Evolutionary conservation across 1,140 invertebrate genomes (phyloP).

Genomic region (Drosophila kepulauana): DNA sequence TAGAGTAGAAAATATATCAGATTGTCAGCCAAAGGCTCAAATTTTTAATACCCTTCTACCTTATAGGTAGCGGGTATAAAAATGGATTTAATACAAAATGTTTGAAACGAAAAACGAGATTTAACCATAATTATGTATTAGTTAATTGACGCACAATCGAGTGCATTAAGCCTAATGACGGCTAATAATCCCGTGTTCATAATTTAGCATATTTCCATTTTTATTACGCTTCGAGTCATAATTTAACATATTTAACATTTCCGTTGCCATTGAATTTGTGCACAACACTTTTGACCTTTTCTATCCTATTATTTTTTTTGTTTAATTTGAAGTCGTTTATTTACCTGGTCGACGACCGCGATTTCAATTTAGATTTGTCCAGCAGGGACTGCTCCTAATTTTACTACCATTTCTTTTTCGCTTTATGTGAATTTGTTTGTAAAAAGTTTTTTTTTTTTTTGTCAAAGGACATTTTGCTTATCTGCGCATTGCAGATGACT

Average conservation of each 20-base stretch:
- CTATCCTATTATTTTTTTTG: neutral
- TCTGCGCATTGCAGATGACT: constrained; percentile 27
- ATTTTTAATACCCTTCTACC: no score
- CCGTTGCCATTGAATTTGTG: neutral
- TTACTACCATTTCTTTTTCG: neutral
- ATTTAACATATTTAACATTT: constrained; percentile 5
- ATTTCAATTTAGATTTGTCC: constrained; percentile 42
- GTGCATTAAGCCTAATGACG: neutral
- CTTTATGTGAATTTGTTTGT: neutral
- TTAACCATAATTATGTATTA: neutral
- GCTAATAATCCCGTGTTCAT: neutral
- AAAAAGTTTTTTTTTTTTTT: neutral
- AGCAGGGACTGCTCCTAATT: neutral
- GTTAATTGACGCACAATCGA: neutral
- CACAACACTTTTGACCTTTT: constrained; percentile 12
- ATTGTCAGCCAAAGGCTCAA: no score
- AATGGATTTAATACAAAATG: neutral
- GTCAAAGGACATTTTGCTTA: constrained; percentile 9
- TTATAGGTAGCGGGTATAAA: no score
- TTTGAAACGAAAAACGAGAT: neutral
- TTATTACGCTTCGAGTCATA: neutral
- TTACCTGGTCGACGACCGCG: constrained; percentile 8
- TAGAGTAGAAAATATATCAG: no score
- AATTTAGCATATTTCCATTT: constrained; percentile 4
- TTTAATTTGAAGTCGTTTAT: constrained; percentile 12